phyloP scores from a whole-genome alignment of 2,113 vertebrate genomes.

The Takifugu flavidus region DNA sequence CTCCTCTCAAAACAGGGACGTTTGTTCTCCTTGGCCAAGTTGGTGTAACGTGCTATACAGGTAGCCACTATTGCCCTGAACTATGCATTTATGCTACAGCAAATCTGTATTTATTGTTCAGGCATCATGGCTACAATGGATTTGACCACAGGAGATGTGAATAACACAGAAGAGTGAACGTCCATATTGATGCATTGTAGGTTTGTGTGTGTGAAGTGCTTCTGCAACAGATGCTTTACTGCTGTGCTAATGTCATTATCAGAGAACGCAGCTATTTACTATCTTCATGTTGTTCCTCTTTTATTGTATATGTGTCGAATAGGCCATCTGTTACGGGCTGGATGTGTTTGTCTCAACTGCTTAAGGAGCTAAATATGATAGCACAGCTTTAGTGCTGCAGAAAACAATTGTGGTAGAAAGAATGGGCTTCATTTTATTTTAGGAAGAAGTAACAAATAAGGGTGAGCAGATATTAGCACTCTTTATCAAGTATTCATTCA shows the following conservation, averaged over 20 bases:
- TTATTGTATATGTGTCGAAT: neutral
- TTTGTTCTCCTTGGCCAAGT: conserved; percentile 20
- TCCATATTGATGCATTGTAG: conserved; percentile 31
- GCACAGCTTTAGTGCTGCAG: too few species aligned
- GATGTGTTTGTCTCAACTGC: conserved; percentile 17
- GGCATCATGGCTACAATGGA: conserved; percentile 49
- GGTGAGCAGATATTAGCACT: too few species aligned
- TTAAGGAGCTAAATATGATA: too few species aligned
- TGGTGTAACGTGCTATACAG: conserved; percentile 31
- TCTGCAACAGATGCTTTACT: conserved; percentile 40
- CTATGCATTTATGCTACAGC: conserved; percentile 60
- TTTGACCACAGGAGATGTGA: conserved; percentile 50
- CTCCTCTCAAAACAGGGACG: conserved; percentile 1
- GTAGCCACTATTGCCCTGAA: conserved; percentile 60
- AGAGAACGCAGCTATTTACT: conserved; percentile 36
- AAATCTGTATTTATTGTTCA: conserved; percentile 57
- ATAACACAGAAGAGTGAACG: conserved; percentile 32
- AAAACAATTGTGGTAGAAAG: too few species aligned
- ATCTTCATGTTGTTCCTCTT: conserved; percentile 10
- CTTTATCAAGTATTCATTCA: too few species aligned
- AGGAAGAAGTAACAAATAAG: too few species aligned
- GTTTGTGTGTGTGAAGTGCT: conserved; percentile 28
- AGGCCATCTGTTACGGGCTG: neutral
- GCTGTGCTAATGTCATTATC: conserved; percentile 53
- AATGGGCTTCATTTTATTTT: too few species aligned